Base-by-base conservation (phyloP, 1,140 invertebrate species). In the Atopsyche davidsoni region DNA sequence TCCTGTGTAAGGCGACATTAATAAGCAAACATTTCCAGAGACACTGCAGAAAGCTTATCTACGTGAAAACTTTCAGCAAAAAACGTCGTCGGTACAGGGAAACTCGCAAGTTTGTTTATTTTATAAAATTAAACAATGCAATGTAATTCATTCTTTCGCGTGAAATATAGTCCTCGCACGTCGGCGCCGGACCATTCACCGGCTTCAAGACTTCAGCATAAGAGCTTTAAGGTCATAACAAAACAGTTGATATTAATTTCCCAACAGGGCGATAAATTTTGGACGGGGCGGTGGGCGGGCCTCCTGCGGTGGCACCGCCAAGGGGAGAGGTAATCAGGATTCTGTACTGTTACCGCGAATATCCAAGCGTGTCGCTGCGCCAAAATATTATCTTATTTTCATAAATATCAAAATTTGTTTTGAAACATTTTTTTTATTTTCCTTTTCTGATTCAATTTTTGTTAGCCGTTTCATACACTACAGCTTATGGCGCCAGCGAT, bases 161-260 rank as follows among this genome's bases (percentile, higher is more conserved):
- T 57, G 55, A 57, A 51, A 49, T 53, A 57, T 57, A 40, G 55
- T 41, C 50, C 44, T 51, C 54, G 50, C 51, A 40, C 41, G 40
- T 44, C 44, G 36, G 31, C 36, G 17, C 38, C 28, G 49, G 54
- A 49, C 50, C 50, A 53, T 57, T 57, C 50, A 57, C 35, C 55
- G 47, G 46, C 42, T 48, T 39, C 46, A 53, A 57, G 50, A 39
- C 42, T 46, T 47, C 46, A 24, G 44, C 32, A 31, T 36, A 17
- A 40, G 42, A 45, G 55, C 46, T 53, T 52, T 57, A 57, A 57
- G 55, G 55, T 57, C 55, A 57, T 57, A 57, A 57, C 55, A 57
- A 57, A 57, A 57, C 55, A 57, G 55, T 57, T 57, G 55, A 57
- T 57, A 57, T 57, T 57, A 57, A 57, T 57, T 57, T 57, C 55